Evolutionary conservation across 2,888 invertebrate genomes (phyloP), one percentile per base, ranked within the genome.

Genomic region (Eilema sororculum): DNA sequence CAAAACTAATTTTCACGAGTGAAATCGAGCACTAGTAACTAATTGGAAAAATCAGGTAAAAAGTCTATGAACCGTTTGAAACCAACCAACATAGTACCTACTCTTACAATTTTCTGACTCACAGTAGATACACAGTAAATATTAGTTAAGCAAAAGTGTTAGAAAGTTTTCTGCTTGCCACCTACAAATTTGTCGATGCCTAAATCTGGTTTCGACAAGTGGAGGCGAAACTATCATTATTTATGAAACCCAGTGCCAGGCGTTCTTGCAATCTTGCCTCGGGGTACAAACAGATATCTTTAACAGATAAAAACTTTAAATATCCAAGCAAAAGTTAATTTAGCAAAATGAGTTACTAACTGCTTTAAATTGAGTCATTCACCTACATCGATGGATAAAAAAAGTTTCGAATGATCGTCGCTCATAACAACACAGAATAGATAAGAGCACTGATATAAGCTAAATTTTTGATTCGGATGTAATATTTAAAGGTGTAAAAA

Each of bases 341-440:
- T 46, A n/a, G 33, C 56, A 63, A 65, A 59, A 28, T 25, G 63
- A 25, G 12, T 16, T 24, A 9, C 63, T 41, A 74, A 46, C 60
- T 24, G 69, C 61, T 33, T 56, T 25, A 72, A 73, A 78, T 79
- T 73, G 68, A 79, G 71, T 66, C 67, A 68, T 78, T 67, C n/a
- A 70, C 57, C 61, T n/a, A 78, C 62, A 20, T 25, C 22, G 20
- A 28, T 4, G 63, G 61, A 68, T 72, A n/a, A 67, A 68, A 72
- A 68, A 69, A 73, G 71, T 3, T 64, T 52, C n/a, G 52, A 9
- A 63, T 46, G 13, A 10, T 65, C 33, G 81, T 70, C 71, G 71
- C 78, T 75, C 67, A 69, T 65, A 64, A 57, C 56, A 65, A 1
- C 20, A 37, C 37, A 37, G 12, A 37, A 37, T 12, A 2, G 37